These are phyloP conservation scores for Lutjanus argentimaculatus DNA, from an alignment of 2,797 vertebrate species.

Conservation along the genomic window DNA sequence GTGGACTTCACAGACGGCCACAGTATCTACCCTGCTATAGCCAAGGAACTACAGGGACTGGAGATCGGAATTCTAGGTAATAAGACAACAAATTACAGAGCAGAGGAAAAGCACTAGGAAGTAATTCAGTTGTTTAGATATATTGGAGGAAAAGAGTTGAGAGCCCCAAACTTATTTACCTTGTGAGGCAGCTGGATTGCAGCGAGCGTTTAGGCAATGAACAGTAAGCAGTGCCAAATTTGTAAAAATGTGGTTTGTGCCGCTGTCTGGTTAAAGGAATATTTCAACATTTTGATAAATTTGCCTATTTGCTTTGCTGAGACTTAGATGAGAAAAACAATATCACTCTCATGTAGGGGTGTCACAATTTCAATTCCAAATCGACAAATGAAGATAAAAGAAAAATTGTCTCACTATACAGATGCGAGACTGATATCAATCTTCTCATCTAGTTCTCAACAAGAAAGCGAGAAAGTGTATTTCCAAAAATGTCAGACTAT, in stretches of 20 bases:
- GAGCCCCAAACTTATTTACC: background rate
- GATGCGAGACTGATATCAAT: too few species aligned
- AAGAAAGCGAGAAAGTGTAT: background rate
- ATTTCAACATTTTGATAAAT: background rate
- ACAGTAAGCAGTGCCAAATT: background rate
- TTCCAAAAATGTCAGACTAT: too few species aligned
- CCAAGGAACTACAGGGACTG: conserved; percentile 77
- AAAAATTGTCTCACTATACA: too few species aligned
- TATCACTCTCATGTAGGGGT: too few species aligned
- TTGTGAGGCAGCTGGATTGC: background rate
- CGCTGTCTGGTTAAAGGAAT: background rate
- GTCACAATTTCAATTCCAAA: background rate
- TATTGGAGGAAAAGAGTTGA: background rate
- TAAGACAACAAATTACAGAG: background rate
- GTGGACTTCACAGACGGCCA: conserved; percentile 85
- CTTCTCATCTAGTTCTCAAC: too few species aligned
- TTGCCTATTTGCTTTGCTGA: background rate
- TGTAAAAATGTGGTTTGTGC: background rate
- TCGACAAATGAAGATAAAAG: too few species aligned
- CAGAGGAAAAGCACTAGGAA: background rate
- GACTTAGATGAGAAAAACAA: too few species aligned
- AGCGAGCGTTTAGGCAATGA: background rate
- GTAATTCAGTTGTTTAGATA: background rate
- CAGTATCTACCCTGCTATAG: conserved; percentile 84
- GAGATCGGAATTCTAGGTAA: conserved; percentile 90